Percentiles rank a stretch among this genome's conserved stretches.
Evolutionary conservation across 1,140 invertebrate genomes (phyloP).

Genomic region (Lepidurus packardi): DNA sequence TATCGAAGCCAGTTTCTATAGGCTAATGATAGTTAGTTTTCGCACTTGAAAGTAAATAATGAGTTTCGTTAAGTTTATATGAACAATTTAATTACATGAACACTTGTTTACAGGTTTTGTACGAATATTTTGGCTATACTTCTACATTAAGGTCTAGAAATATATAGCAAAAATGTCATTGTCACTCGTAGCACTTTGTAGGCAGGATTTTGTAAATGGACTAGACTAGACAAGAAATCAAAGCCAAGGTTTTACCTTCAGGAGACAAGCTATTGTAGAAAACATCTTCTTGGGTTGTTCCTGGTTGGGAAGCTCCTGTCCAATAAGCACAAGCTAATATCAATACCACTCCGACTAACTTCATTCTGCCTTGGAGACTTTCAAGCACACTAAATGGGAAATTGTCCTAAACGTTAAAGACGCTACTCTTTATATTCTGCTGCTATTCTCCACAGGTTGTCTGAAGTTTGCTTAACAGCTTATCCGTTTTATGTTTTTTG

Average conservation of each 20-base stretch:
- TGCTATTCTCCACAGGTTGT: neutral
- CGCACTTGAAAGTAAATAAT: no score
- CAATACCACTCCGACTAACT: neutral
- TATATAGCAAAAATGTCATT: neutral
- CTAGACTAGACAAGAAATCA: neutral
- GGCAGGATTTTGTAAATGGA: neutral
- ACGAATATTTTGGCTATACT: no score
- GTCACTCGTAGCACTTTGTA: neutral
- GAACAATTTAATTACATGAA: no score
- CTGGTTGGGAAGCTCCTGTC: neutral
- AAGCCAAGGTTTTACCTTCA: neutral
- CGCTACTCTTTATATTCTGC: neutral
- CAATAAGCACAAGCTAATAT: neutral
- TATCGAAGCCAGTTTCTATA: no score
- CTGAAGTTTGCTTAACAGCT: neutral
- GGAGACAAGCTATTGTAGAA: neutral
- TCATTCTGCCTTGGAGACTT: neutral
- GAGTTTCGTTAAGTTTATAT: no score
- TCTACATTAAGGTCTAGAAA: no score
- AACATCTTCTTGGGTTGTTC: neutral
- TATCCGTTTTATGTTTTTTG: no score
- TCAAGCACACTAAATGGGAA: neutral
- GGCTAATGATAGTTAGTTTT: no score
- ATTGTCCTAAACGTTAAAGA: neutral
- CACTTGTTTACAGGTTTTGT: no score